Evolutionary conservation across 1,140 invertebrate species (phyloP).

Genomic region (Drosophila teissieri): DNA sequence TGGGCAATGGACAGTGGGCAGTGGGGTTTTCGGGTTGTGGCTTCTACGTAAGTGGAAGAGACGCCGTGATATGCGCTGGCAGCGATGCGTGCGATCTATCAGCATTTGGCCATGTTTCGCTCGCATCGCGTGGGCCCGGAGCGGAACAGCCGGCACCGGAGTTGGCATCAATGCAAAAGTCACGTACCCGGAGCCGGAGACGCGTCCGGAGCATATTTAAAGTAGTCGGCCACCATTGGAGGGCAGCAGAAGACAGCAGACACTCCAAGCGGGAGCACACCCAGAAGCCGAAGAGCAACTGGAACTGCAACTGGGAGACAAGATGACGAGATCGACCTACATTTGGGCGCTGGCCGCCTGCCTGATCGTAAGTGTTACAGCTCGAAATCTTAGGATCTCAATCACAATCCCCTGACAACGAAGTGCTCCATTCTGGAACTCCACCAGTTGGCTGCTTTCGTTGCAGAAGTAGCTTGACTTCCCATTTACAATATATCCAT

Average conservation of each 20-base stretch:
- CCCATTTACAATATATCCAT: no score
- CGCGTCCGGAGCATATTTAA: slow-evolving; percentile 76
- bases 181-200: slow-evolving; percentile 62
- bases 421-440: no score
- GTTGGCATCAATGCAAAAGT: slow-evolving; percentile 62
- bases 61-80: slow-evolving; percentile 66
- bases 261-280: slow-evolving; percentile 66
- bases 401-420: no score
- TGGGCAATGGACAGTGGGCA: neutral
- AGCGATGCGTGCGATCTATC: slow-evolving; percentile 66
- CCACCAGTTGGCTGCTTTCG: neutral
- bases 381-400: slow-evolving; percentile 1
- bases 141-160: slow-evolving; percentile 52
- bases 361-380: slow-evolving; percentile 75
- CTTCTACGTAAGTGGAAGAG: slow-evolving; percentile 56
- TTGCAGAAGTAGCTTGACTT: neutral
- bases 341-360: slow-evolving; percentile 75
- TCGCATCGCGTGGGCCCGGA: slow-evolving; percentile 55
- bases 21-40: slow-evolving; percentile 38
- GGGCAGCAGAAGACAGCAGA: slow-evolving; percentile 76
- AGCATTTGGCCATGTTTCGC: slow-evolving; percentile 70
- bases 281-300: slow-evolving; percentile 47
- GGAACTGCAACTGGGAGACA: slow-evolving; percentile 64
- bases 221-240: slow-evolving; percentile 59
- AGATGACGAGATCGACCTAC: slow-evolving; percentile 76